These are phyloP conservation scores for Sparidentex hasta DNA, from an alignment of 2,797 vertebrate species.

Conservation along the genomic window DNA sequence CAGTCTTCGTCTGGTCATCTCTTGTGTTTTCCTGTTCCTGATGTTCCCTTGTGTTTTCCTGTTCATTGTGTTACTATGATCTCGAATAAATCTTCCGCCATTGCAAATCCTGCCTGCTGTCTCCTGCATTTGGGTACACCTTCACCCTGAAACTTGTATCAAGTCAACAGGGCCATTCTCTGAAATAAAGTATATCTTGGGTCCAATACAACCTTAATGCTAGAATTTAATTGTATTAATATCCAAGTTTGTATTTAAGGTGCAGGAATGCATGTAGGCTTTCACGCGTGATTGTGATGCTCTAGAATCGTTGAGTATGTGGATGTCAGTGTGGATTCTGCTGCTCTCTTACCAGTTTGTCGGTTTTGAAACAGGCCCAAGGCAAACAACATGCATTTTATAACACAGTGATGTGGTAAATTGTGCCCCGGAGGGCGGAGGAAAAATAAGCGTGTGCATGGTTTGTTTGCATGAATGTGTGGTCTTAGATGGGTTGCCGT, in stretches of 20 bases:
- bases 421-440: slow-evolving; percentile 45
- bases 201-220: neutral
- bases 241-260: neutral
- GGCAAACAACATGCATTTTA: slow-evolving; percentile 56
- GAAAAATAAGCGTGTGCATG: slow-evolving; percentile 45
- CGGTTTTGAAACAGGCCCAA: slow-evolving; percentile 50
- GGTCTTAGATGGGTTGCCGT: slow-evolving; percentile 32
- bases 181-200: neutral
- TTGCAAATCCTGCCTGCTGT: too few species aligned
- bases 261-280: slow-evolving; percentile 2
- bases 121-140: too few species aligned
- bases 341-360: slow-evolving; percentile 42
- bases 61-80: too few species aligned
- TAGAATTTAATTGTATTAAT: neutral
- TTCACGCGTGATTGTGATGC: slow-evolving; percentile 11
- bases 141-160: too few species aligned
- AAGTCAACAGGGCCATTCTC: neutral
- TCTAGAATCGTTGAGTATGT: slow-evolving; percentile 9
- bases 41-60: too few species aligned
- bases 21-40: too few species aligned
- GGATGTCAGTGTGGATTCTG: slow-evolving; percentile 24
- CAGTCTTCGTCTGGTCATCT: too few species aligned
- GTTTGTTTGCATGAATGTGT: slow-evolving; percentile 54
- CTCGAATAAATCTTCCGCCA: too few species aligned
- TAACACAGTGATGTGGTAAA: slow-evolving; percentile 60